Evolutionary conservation across 2,797 vertebrate species (phyloP), one percentile per base, ranked within the genome.

Genomic region (Semotilus atromaculatus): DNA sequence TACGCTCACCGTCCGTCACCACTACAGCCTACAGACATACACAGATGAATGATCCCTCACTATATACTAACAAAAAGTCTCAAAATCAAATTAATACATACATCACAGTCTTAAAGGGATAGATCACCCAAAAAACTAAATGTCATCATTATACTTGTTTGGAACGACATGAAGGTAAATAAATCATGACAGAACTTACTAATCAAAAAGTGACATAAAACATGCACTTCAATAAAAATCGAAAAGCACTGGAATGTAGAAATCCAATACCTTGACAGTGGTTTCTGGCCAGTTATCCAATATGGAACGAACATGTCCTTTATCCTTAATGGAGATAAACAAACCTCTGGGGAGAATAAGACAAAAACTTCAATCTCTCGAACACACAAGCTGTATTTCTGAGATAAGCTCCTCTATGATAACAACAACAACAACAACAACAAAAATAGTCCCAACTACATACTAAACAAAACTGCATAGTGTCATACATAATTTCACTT

Each of bases 221-320:
- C 5, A 74, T 34, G 10, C 29, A 53, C 29, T 53, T 53, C 6
- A 23, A 23, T 18, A 8, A 19, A 43, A 43, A 73, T 48, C 0
- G 5, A 71, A 73, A 51, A 73, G 16, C 26, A 53, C 48, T 23
- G 29, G 13, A 48, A 1, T 77, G 73, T 34, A 29, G 62, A 55
- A 31, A 76, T 40, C 16, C 62, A 16, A 81, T 94, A 99, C 98
- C 93, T 98, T 95, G 23, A 99, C 97, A 3, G 96, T 95, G 0
- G 96, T 97, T 92, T 99, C 97, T 55, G 98, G 98, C 98, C 98
- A 99, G 95, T 99, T 99, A 92, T 98, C 96, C 91, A 99, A 92
- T 88, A 99, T 96, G 64, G 98, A 98, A 89, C 96, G 95, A 60
- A 99, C 89, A 89, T 99, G 98, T 91, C 98, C 98, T 95, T 92